A percentile compares a stretch with the other conserved stretches of the same genome.
phyloP scores from a whole-genome alignment of 2,888 invertebrate genomes.

The Ochlodes sylvanus region DNA sequence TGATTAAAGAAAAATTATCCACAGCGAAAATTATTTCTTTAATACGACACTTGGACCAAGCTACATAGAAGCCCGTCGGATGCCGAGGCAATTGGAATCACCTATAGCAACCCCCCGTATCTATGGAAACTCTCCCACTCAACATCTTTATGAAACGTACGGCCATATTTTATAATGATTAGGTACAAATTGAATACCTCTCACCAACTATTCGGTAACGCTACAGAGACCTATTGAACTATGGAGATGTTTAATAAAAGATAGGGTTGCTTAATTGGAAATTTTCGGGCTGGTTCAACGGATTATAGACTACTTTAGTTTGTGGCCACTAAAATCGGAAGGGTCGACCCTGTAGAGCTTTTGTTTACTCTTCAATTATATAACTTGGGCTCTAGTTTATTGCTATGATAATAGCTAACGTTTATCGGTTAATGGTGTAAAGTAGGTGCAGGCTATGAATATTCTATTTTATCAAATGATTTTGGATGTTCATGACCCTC shows the following conservation, averaged over 20 bases:
- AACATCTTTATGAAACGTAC: conserved; percentile 68
- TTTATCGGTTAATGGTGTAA: too few species aligned
- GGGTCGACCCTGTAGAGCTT: conserved; percentile 24
- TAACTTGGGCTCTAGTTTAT: too few species aligned
- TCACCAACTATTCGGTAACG: conserved; percentile 59
- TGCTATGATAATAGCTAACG: too few species aligned
- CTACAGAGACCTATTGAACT: conserved; percentile 51
- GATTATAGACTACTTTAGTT: conserved; percentile 43
- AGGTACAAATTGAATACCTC: conserved; percentile 60
- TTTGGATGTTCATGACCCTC: too few species aligned
- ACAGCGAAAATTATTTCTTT: not conserved
- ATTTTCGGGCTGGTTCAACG: conserved; percentile 43
- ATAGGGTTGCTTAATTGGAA: conserved; percentile 51
- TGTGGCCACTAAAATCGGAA: conserved; percentile 29
- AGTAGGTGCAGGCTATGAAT: too few species aligned
- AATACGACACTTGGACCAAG: conserved; percentile 45
- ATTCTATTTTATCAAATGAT: too few species aligned
- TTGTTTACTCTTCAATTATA: conserved; percentile 4
- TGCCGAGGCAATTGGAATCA: conserved; percentile 70
- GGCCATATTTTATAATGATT: conserved; percentile 63
- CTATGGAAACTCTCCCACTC: conserved; percentile 68
- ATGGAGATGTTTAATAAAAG: conserved; percentile 47
- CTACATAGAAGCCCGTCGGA: conserved; percentile 51
- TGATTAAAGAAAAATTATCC: not conserved
- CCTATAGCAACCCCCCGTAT: conserved; percentile 74